These are phyloP conservation scores for Chrysochloris asiatica DNA, from an alignment of 2,113 vertebrate species.

Conservation along the genomic window DNA sequence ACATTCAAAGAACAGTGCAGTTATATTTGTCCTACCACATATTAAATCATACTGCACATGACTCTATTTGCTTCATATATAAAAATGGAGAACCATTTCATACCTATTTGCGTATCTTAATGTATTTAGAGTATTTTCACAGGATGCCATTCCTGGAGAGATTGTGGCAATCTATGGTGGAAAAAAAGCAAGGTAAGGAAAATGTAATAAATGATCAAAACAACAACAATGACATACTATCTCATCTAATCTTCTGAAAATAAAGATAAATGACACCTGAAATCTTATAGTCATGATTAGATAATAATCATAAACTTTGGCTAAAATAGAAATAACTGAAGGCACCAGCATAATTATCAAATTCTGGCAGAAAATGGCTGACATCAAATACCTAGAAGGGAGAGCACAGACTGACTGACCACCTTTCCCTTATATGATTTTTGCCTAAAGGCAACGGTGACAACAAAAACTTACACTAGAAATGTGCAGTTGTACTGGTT, in stretches of 20 bases:
- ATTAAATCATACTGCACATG: neutral
- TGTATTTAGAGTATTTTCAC: slow-evolving; percentile 99
- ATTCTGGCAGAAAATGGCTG: neutral
- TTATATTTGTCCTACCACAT: neutral
- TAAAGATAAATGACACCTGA: neutral
- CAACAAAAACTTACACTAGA: slow-evolving; percentile 18
- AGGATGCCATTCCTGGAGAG: slow-evolving; percentile 98
- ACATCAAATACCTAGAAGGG: neutral
- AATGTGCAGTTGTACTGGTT: neutral
- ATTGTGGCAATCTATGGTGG: slow-evolving; percentile 96
- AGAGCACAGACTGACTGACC: neutral
- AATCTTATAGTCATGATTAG: neutral
- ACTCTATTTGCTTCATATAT: slow-evolving; percentile 28
- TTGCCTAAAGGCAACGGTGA: neutral
- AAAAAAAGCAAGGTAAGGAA: slow-evolving; percentile 56
- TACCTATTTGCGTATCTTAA: slow-evolving; percentile 99
- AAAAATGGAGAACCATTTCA: slow-evolving; percentile 58
- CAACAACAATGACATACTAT: neutral
- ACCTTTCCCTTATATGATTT: neutral
- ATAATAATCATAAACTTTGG: slow-evolving; percentile 14
- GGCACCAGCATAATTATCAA: neutral
- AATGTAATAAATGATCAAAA: slow-evolving; percentile 40
- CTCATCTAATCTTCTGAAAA: slow-evolving; percentile 36
- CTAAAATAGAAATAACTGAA: slow-evolving; percentile 49
- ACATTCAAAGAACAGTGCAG: slow-evolving; percentile 28